These are phyloP conservation scores for Saimiri boliviensis DNA, from an alignment of 2,113 vertebrate genomes.

Conservation along the genomic window DNA sequence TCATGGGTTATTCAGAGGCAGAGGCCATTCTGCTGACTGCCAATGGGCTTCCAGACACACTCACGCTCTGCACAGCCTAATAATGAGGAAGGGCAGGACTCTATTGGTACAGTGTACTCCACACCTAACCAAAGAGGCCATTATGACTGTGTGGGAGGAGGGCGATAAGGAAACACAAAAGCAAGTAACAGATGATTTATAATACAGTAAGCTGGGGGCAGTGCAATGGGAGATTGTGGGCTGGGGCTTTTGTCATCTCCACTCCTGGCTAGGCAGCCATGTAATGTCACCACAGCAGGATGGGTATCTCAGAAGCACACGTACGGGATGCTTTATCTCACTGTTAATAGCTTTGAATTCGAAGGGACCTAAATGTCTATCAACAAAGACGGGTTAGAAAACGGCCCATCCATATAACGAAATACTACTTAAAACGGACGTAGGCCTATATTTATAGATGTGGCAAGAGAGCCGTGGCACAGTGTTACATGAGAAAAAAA, in stretches of 20 bases:
- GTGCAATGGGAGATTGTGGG: neutral
- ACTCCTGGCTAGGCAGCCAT: neutral
- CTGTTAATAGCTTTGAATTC: slow-evolving; percentile 31
- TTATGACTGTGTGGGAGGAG: slow-evolving; percentile 12
- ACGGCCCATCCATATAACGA: slow-evolving; percentile 34
- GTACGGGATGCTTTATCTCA: neutral
- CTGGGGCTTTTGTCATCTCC: slow-evolving; percentile 39
- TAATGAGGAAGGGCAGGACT: neutral
- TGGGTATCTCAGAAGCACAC: neutral
- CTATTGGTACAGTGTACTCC: neutral
- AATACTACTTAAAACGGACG: slow-evolving; percentile 37
- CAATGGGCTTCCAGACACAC: neutral
- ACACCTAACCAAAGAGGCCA: slow-evolving; percentile 13
- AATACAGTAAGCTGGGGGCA: neutral
- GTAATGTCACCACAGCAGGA: neutral
- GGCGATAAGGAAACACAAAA: slow-evolving; percentile 37
- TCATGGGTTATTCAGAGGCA: neutral
- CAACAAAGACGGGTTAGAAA: slow-evolving; percentile 51
- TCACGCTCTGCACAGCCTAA: neutral
- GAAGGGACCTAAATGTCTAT: slow-evolving; percentile 53
- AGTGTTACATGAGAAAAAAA: neutral
- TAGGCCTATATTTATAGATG: neutral
- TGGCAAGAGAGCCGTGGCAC: neutral
- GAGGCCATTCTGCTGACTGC: neutral
- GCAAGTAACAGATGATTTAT: slow-evolving; percentile 21